Evolutionary conservation across 2,888 invertebrate genomes (phyloP), one percentile per base, ranked within the genome.

Genomic region (Heliconius charithonia): DNA sequence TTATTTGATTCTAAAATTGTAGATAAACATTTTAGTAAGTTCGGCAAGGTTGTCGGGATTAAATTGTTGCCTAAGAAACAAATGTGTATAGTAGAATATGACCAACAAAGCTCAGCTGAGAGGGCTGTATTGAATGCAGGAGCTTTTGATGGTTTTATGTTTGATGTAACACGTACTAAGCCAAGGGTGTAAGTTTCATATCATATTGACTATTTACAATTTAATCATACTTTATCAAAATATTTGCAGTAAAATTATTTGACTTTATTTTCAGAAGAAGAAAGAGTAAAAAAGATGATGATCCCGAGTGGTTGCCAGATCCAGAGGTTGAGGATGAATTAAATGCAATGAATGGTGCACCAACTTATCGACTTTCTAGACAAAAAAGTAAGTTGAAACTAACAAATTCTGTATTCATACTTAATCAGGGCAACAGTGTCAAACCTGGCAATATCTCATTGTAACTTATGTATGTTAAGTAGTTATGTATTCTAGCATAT

Each of bases 291-390:
- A 92, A 86, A 80, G 93, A 94, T 71, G 93, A 95, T 83, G 95
- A 96, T 83, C 95, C 95, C 1, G 95, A 95, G 75, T 96, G 96
- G 96, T 85, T 95, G 0, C 95, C 96, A 27, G 96, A 97, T 86
- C 95, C 97, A 0, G 97, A 97, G 82, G 95, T 97, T 0, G 95
- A 96, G 88, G 95, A 96, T 0, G 97, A 97, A 87, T 87, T 97
- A 41, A 96, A 96, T 79, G 97, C 97, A 0, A 96, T 97, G 96
- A 91, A 95, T 66, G 94, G 93, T 19, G 90, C 90, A 10, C 89
- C 92, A 22, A 85, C 88, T 62, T 92, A 93, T 77, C 87, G 88
- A 80, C 80, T 88, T 3, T 86, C 90, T 59, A 85, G 94, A 16
- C 89, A 91, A 79, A 92, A 90, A 86, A 85, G 93, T 93, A 87